Evolutionary conservation across 2,113 vertebrate genomes (phyloP).

Genomic region (Promerops cafer): DNA sequence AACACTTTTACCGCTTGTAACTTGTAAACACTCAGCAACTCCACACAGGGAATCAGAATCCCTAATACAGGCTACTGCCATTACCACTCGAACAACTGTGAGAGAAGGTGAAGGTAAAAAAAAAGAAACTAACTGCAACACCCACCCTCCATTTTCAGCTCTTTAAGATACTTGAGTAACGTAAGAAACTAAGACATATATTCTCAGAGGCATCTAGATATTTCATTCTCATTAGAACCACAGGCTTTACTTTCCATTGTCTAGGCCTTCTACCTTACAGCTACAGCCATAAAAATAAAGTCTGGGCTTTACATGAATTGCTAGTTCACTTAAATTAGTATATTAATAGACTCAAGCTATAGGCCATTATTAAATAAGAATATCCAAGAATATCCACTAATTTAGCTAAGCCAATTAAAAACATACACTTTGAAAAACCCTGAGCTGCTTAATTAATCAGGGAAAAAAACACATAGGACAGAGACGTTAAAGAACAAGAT

Average conservation of each 20-base stretch:
- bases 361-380: slow-evolving; percentile 2
- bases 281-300: not conserved
- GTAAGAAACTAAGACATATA: not conserved
- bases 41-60: not conserved
- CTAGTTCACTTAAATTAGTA: not conserved
- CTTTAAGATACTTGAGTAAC: not conserved
- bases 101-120: not conserved
- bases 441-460: not conserved
- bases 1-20: not conserved
- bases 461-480: not conserved
- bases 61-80: not conserved
- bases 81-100: not conserved
- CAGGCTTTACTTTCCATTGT: not conserved
- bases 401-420: slow-evolving; percentile 12
- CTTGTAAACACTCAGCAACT: not conserved
- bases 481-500: not conserved
- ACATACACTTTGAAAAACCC: not conserved
- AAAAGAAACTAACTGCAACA: not conserved
- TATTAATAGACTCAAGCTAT: not conserved
- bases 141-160: not conserved
- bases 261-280: not conserved
- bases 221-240: not conserved
- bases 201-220: not conserved
- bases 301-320: not conserved
- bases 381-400: not conserved